These are phyloP conservation scores for Chrosomus eos DNA, from an alignment of 2,797 vertebrate genomes.

Conservation along the genomic window DNA sequence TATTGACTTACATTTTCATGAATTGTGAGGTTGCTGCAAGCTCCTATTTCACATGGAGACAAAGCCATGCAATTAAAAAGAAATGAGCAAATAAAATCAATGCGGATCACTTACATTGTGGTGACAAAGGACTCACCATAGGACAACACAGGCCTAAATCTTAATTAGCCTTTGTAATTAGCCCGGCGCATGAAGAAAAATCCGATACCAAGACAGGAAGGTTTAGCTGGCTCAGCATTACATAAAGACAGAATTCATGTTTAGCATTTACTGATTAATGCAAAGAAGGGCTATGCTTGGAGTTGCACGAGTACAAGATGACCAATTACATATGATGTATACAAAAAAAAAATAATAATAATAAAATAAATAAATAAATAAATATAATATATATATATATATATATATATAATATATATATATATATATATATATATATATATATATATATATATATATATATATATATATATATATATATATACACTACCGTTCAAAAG, in stretches of 20 bases:
- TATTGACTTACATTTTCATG: slow-evolving; percentile 64
- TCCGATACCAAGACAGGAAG: slow-evolving; percentile 5
- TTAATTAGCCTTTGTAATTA: slow-evolving; percentile 72
- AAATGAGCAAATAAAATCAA: slow-evolving; percentile 81
- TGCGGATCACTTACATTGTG: slow-evolving; percentile 74
- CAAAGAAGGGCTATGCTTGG: neutral
- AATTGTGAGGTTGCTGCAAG: slow-evolving; percentile 65
- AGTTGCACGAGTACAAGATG: neutral
- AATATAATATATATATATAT: too few species aligned
- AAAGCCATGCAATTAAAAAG: slow-evolving; percentile 78
- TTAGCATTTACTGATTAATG: slow-evolving; percentile 13
- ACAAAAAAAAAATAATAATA: too few species aligned
- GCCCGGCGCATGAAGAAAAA: slow-evolving; percentile 23
- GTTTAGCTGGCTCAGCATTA: slow-evolving; percentile 22
- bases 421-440: too few species aligned
- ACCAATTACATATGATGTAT: too few species aligned
- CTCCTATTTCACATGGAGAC: slow-evolving; percentile 72
- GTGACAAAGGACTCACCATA: slow-evolving; percentile 76
- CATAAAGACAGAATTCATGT: slow-evolving; percentile 24
- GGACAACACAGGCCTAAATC: slow-evolving; percentile 71
- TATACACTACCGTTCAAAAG: too few species aligned
- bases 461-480: too few species aligned
- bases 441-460: too few species aligned
- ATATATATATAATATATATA: too few species aligned
- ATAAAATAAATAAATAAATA: too few species aligned